A percentile compares a stretch with the other conserved stretches of the same genome.
These are phyloP conservation scores for Lineus longissimus DNA, from an alignment of 1,140 invertebrate species.

Conservation along the genomic window DNA sequence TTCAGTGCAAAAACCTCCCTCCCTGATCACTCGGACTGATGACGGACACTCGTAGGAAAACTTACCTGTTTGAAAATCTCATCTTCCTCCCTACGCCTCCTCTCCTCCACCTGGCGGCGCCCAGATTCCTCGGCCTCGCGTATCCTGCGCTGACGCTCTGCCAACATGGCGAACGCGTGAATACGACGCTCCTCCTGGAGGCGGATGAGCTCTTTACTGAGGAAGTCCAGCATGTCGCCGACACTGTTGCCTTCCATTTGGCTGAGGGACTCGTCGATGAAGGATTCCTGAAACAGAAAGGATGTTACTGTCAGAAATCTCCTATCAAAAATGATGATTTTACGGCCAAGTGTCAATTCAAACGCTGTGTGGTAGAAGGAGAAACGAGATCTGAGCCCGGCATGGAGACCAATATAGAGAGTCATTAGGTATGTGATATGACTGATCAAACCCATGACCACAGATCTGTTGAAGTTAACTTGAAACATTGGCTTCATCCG, in stretches of 20 bases:
- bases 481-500: too few relatives aligned
- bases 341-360: neutral
- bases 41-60: neutral
- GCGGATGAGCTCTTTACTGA: constrained; percentile 70
- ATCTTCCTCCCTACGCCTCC: constrained; percentile 66
- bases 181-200: constrained; percentile 68
- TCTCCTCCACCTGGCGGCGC: constrained; percentile 64
- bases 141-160: constrained; percentile 64
- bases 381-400: neutral
- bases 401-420: too few relatives aligned
- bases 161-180: constrained; percentile 67
- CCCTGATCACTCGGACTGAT: too few relatives aligned
- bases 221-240: constrained; percentile 65
- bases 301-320: neutral
- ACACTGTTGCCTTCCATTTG: constrained; percentile 62
- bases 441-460: too few relatives aligned
- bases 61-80: constrained; percentile 70
- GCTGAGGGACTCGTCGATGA: constrained; percentile 47
- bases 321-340: neutral
- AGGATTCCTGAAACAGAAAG: constrained; percentile 36
- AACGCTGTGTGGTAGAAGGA: too few relatives aligned
- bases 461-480: too few relatives aligned
- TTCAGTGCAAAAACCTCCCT: too few relatives aligned
- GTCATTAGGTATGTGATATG: too few relatives aligned
- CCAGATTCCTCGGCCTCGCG: constrained; percentile 71